A percentile compares a stretch with the other conserved stretches of the same genome.
These are phyloP conservation scores for Pelecanus crispus DNA, from an alignment of 2,113 vertebrate genomes.

Conservation along the genomic window DNA sequence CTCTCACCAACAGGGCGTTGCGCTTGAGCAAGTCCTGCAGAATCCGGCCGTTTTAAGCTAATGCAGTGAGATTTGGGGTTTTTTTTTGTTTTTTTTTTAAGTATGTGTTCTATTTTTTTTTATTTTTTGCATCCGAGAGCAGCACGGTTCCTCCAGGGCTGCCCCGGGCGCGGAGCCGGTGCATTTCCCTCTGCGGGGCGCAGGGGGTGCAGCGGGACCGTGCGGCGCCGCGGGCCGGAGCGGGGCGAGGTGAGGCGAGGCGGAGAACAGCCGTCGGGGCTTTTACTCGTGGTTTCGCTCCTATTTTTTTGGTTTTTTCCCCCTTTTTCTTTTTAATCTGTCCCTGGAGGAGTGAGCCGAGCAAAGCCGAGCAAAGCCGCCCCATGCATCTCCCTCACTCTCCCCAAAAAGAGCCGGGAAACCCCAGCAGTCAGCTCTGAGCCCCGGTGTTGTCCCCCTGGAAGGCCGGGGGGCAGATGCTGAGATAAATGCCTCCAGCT, in stretches of 20 bases:
- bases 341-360: neutral
- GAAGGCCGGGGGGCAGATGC: neutral
- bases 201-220: conserved; percentile 61
- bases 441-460: neutral
- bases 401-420: neutral
- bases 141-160: neutral
- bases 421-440: neutral
- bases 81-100: neutral
- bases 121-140: neutral
- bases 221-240: neutral
- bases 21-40: neutral
- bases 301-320: no score
- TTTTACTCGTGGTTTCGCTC: neutral
- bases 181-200: conserved; percentile 9
- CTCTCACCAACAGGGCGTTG: fast-evolving
- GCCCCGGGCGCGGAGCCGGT: neutral
- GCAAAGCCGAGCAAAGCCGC: neutral
- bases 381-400: neutral
- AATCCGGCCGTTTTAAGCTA: neutral
- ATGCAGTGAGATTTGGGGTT: fast-evolving
- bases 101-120: no score
- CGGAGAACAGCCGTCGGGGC: neutral
- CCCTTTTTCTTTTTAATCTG: neutral
- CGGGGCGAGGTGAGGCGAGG: no score
- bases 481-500: neutral